Evolutionary conservation across 2,797 vertebrate genomes (phyloP), one percentile per base, ranked within the genome.

Genomic region (Lateolabrax maculatus): DNA sequence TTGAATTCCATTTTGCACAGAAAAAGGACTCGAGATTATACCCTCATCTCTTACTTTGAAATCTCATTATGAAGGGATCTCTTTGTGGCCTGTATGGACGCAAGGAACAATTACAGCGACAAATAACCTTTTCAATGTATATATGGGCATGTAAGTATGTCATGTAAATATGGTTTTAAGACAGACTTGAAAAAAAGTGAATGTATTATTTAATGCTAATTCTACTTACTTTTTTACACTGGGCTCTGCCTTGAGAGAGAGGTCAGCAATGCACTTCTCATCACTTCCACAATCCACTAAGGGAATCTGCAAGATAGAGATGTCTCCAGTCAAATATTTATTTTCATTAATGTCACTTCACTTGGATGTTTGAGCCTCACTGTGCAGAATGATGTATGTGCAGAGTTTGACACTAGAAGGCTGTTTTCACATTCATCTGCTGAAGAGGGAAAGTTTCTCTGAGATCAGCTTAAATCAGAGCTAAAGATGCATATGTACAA

Each of bases 211-310:
- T 11, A 36, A 63, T 37, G 16, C 16, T 12, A 51, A n/a, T 36
- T 53, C 25, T 19, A 72, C 63, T 76, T 57, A 98, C 97, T 90
- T 93, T 80, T 84, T 90, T 52, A 96, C 87, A 75, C 92, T 96
- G 6, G 95, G 81, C 68, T 88, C 69, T 21, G 96, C 97, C 81
- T 57, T 85, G 74, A 99, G 94, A 41, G 94, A 93, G 48, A 99
- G 95, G 85, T 99, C 96, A 25, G 97, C 95, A 63, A 97, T 94
- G 87, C 98, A 99, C 90, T 88, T 97, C 63, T 96, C 93, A 68
- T 97, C 90, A 19, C 86, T 95, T 82, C 97, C 97, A 91, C 98
- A 99, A 80, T 99, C 97, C 83, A 99, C 97, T 27, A 96, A 85
- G 15, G 94, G 89, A 83, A 96, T 94, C 95, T 96, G 67, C 31